Conservation (phyloP, 2,113 vertebrate species). For the Vidua chalybeata region DNA sequence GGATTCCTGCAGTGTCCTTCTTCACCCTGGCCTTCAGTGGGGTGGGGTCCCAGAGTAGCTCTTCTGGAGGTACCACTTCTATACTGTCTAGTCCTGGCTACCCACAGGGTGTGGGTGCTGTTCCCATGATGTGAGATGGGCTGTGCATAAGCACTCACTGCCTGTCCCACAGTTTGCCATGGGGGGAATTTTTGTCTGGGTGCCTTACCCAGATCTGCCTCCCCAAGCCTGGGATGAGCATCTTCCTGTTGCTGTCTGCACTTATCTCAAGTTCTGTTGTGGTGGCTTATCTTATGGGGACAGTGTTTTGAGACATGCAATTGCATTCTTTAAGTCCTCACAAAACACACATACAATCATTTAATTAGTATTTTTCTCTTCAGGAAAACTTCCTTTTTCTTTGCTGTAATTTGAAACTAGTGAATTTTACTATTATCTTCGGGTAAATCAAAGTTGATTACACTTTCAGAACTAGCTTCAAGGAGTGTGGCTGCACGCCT, state of each 20-base stretch:
- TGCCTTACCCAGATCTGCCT: rapidly evolving
- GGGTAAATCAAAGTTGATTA: neutral
- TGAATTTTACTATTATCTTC: neutral
- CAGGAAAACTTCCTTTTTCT: neutral
- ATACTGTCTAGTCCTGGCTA: neutral
- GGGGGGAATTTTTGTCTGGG: neutral
- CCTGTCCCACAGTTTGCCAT: neutral
- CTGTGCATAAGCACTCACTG: neutral
- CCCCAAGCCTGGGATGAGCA: neutral
- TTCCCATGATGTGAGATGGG: rapidly evolving
- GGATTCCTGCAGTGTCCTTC: neutral
- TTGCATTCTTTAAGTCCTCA: neutral
- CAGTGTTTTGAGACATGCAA: neutral
- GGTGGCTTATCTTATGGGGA: no score
- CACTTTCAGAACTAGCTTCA: neutral
- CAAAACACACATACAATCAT: neutral
- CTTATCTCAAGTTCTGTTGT: neutral
- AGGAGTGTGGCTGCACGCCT: neutral
- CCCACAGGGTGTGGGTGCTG: neutral
- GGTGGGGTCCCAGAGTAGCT: neutral
- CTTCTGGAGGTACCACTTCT: no score
- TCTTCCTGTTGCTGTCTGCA: neutral
- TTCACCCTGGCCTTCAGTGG: neutral
- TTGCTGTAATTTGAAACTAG: neutral
- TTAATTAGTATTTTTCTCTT: neutral